Percentiles rank a stretch among this genome's conserved stretches.
These are phyloP conservation scores for Lasioglossum leucozonium DNA, from an alignment of 2,888 invertebrate genomes.

Conservation along the genomic window DNA sequence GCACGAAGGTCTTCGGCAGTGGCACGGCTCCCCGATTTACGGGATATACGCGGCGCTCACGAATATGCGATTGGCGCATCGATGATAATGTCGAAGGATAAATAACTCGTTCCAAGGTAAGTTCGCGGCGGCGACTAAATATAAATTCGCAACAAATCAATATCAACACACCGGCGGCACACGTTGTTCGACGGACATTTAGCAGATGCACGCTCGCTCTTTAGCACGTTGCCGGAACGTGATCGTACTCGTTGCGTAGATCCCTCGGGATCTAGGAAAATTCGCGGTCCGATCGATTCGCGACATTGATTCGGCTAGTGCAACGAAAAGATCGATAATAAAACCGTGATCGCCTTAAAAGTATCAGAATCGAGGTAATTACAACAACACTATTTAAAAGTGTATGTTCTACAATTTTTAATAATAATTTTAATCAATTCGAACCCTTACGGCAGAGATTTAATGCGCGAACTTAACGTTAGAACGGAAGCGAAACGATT, in stretches of 20 bases:
- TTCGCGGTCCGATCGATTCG: not conserved
- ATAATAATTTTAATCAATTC: too few relatives aligned
- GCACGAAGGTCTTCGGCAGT: not conserved
- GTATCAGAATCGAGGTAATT: too few relatives aligned
- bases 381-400: too few relatives aligned
- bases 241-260: conserved; percentile 11
- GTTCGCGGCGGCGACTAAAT: conserved; percentile 59
- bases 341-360: too few relatives aligned
- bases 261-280: not conserved
- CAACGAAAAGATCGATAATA: too few relatives aligned
- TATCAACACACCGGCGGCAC: conserved; percentile 35
- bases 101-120: conserved; percentile 56
- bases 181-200: conserved; percentile 43
- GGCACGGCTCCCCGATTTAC: not conserved
- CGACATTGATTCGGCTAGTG: not conserved
- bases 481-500: not conserved
- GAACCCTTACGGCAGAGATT: not conserved
- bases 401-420: too few relatives aligned
- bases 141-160: conserved; percentile 67
- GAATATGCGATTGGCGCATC: not conserved
- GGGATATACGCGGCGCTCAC: not conserved
- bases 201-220: conserved; percentile 7
- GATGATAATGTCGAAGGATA: conserved; percentile 41
- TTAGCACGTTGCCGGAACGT: conserved; percentile 27
- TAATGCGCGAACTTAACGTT: not conserved